Percentiles rank a stretch among this genome's conserved stretches.
These are phyloP conservation scores for Hedya salicella DNA, from an alignment of 2,888 invertebrate genomes.

Conservation along the genomic window DNA sequence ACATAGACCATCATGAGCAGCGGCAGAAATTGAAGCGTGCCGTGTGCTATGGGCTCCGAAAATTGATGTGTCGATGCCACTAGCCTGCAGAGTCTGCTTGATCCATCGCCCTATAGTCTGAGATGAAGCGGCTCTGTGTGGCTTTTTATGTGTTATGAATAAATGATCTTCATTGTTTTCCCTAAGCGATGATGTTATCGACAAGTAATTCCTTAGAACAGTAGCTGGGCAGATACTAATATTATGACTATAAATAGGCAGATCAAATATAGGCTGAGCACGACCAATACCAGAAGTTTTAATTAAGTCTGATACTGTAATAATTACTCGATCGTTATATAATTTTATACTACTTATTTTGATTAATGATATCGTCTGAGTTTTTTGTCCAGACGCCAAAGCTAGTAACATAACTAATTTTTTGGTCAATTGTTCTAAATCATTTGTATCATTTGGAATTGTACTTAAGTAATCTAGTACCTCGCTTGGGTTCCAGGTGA, in stretches of 20 bases:
- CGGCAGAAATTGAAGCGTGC: background rate
- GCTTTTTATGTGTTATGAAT: background rate
- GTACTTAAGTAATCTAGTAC: conserved; percentile 35
- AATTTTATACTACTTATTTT: conserved; percentile 25
- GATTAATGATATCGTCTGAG: conserved; percentile 38
- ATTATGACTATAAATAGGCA: background rate
- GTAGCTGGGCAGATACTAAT: background rate
- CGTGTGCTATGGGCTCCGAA: background rate
- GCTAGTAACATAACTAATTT: conserved; percentile 27
- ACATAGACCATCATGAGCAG: background rate
- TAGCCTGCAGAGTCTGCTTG: background rate
- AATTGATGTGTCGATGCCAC: background rate
- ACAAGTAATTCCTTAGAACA: background rate
- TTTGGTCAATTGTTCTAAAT: background rate
- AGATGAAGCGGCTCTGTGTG: background rate
- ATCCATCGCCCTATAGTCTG: background rate
- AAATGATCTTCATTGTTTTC: background rate
- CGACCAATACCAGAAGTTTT: background rate
- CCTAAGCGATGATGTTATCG: background rate
- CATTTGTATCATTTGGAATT: conserved; percentile 16
- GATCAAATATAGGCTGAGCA: conserved; percentile 1
- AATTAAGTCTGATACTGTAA: conserved; percentile 21
- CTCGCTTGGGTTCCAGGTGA: conserved; percentile 41
- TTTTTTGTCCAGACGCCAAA: conserved; percentile 23
- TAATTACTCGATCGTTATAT: conserved; percentile 20